These are phyloP conservation scores for Pelecanoides urinatrix DNA, from an alignment of 2,113 vertebrate species.

Conservation along the genomic window DNA sequence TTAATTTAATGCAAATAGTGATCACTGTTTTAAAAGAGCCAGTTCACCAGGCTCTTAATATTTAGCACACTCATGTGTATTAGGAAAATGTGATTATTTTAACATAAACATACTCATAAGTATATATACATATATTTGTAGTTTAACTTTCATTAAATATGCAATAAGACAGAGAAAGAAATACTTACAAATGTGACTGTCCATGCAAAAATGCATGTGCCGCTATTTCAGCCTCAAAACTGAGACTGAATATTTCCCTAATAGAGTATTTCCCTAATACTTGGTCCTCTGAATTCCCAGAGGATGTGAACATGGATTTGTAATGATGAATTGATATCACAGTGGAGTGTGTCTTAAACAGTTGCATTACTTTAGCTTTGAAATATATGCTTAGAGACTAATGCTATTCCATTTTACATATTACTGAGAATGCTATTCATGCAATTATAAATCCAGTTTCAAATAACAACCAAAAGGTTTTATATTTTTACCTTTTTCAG, in stretches of 20 bases:
- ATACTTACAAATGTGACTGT: neutral
- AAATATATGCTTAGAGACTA: neutral
- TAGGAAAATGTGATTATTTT: neutral
- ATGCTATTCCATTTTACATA: neutral
- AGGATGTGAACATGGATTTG: neutral
- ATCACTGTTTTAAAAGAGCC: neutral
- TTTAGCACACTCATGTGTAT: neutral
- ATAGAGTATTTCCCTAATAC: neutral
- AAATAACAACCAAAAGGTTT: neutral
- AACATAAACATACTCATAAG: neutral
- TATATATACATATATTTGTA: neutral
- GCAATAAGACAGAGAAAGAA: neutral
- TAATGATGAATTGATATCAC: neutral
- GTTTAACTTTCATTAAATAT: neutral
- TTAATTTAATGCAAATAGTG: neutral
- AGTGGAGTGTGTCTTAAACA: neutral
- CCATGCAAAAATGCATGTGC: accelerated
- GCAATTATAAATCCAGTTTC: neutral
- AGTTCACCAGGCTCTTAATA: neutral
- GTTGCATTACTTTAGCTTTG: neutral
- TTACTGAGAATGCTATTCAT: neutral
- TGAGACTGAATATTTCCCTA: neutral
- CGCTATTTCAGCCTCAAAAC: neutral
- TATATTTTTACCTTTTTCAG: neutral
- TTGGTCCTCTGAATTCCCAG: neutral